Percentiles rank a stretch among this genome's conserved stretches.
These are phyloP conservation scores for Drosophila hydei DNA, from an alignment of 1,140 invertebrate species.

Conservation along the genomic window DNA sequence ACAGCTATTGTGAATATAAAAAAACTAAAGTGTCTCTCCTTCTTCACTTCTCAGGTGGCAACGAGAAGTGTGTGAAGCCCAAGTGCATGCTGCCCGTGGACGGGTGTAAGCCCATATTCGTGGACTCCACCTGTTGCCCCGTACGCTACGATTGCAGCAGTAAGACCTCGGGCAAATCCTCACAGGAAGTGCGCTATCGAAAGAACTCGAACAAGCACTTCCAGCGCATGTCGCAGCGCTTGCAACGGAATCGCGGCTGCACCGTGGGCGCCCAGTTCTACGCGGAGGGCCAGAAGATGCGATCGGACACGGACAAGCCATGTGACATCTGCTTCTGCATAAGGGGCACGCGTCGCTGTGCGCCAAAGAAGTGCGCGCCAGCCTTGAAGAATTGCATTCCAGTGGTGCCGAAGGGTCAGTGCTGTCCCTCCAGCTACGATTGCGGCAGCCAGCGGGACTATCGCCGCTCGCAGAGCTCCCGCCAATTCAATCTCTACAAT, in stretches of 20 bases:
- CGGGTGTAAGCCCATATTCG: slow-evolving; percentile 89
- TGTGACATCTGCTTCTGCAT: slow-evolving; percentile 94
- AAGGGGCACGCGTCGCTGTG: slow-evolving; percentile 89
- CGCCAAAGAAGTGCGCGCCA: slow-evolving; percentile 90
- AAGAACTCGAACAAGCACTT: slow-evolving; percentile 80
- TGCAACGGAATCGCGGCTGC: slow-evolving; percentile 85
- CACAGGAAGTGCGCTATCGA: slow-evolving; percentile 68
- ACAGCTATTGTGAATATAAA: neutral
- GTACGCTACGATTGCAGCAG: slow-evolving; percentile 91
- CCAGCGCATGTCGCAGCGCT: slow-evolving; percentile 71
- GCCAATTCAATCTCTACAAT: slow-evolving; percentile 82
- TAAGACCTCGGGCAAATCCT: slow-evolving; percentile 82
- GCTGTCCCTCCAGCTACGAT: slow-evolving; percentile 93
- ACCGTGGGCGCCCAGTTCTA: slow-evolving; percentile 87
- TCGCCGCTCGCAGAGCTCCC: slow-evolving; percentile 58
- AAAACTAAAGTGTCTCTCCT: neutral
- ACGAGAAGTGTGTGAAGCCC: slow-evolving; percentile 91
- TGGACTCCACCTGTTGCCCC: slow-evolving; percentile 92
- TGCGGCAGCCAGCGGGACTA: slow-evolving; percentile 87
- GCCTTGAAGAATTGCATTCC: slow-evolving; percentile 90
- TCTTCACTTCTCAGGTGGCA: slow-evolving; percentile 84
- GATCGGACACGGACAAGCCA: slow-evolving; percentile 85
- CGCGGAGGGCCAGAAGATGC: slow-evolving; percentile 90
- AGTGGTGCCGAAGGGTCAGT: slow-evolving; percentile 90
- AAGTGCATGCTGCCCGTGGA: slow-evolving; percentile 91